Percentiles rank a stretch among this genome's conserved stretches.
phyloP scores from a whole-genome alignment of 1,140 invertebrate species.

The Limonius californicus region DNA sequence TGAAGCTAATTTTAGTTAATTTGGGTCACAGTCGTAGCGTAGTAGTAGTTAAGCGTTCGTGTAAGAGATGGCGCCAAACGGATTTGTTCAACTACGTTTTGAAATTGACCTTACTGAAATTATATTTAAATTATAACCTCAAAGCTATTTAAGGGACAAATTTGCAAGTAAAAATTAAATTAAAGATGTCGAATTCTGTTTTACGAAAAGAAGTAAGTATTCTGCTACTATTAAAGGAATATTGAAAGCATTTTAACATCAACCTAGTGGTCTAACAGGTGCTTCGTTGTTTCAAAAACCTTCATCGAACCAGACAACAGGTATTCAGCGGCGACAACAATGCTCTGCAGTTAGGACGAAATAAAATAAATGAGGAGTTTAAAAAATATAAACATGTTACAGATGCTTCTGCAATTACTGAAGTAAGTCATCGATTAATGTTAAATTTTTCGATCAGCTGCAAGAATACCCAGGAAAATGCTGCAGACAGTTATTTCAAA shows the following conservation, averaged over 20 bases:
- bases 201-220: background rate
- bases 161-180: too few species aligned
- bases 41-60: too few species aligned
- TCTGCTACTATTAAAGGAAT: background rate
- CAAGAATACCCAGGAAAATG: background rate
- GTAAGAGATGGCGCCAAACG: too few species aligned
- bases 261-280: conserved; percentile 49
- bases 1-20: too few species aligned
- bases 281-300: conserved; percentile 57
- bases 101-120: too few species aligned
- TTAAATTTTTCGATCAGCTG: background rate
- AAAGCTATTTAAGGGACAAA: too few species aligned
- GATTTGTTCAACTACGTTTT: too few species aligned
- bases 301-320: conserved; percentile 59
- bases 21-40: too few species aligned
- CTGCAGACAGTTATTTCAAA: background rate
- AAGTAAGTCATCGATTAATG: conserved; percentile 46
- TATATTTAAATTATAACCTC: too few species aligned
- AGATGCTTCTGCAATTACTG: conserved; percentile 52
- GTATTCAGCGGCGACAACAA: conserved; percentile 59
- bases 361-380: conserved; percentile 64
- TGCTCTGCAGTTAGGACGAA: conserved; percentile 55
- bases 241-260: background rate
- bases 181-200: too few species aligned
- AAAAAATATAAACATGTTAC: conserved; percentile 57